Percentiles rank a stretch among this genome's conserved stretches.
Conservation (phyloP, 1,140 invertebrate genomes). For the Diuraphis noxia region DNA sequence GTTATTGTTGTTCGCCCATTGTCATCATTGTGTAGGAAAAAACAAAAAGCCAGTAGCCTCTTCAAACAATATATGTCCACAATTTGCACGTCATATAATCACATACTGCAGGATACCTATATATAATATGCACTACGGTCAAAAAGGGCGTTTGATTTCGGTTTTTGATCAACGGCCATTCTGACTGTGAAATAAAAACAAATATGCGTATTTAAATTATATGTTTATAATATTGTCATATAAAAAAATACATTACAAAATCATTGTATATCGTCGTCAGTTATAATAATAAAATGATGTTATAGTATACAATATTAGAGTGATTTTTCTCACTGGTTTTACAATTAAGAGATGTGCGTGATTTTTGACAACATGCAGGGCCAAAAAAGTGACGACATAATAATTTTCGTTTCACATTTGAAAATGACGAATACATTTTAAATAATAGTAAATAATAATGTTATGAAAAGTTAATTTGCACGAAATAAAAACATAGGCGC, state of each 20-base stretch:
- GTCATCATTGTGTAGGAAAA: background rate
- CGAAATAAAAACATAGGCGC: background rate
- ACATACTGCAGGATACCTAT: no score
- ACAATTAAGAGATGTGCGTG: background rate
- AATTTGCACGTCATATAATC: no score
- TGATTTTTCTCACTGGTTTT: background rate
- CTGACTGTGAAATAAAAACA: background rate
- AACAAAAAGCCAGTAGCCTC: no score
- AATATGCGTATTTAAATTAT: background rate
- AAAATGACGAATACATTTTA: background rate
- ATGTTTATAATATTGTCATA: background rate
- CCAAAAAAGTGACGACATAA: background rate
- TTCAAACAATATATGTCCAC: no score
- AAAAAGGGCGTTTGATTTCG: no score
- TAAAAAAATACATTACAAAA: background rate
- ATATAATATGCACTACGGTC: background rate
- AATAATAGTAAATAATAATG: background rate
- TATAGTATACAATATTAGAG: background rate
- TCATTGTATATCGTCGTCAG: background rate
- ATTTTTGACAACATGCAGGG: constrained; percentile 22
- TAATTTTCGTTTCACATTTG: background rate
- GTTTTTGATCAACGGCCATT: background rate
- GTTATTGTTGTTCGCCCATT: no score
- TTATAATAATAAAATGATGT: background rate
- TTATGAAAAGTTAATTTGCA: background rate